phyloP scores from a whole-genome alignment of 2,113 vertebrate species.

The Vireo altiloquus region DNA sequence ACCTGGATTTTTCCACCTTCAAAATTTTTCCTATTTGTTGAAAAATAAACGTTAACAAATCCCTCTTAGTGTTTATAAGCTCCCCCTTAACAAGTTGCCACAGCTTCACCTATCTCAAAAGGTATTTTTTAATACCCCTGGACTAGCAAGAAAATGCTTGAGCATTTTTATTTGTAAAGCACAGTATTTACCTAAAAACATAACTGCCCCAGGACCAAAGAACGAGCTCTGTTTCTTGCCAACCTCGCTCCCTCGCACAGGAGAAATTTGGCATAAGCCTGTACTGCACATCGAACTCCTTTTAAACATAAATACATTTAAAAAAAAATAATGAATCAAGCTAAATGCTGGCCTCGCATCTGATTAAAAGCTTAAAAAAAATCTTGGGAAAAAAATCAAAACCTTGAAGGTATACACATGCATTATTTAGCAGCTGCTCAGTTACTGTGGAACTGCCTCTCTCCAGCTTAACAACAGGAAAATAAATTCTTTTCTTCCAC shows the following conservation, averaged over 20 bases:
- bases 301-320: not conserved
- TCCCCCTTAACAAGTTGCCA: not conserved
- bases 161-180: not conserved
- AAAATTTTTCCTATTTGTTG: not conserved
- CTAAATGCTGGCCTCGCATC: not conserved
- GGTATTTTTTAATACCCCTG: not conserved
- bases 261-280: not conserved
- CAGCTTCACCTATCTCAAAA: not conserved
- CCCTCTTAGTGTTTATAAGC: not conserved
- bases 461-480: not conserved
- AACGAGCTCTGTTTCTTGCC: not conserved
- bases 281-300: not conserved
- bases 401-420: not conserved
- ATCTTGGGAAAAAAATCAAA: not conserved
- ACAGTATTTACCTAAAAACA: not conserved
- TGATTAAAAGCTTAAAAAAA: constrained; percentile 17
- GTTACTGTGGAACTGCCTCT: not conserved
- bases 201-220: not conserved
- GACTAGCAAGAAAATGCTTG: not conserved
- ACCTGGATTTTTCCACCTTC: not conserved
- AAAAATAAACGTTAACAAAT: not conserved
- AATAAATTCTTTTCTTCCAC: not conserved
- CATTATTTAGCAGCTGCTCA: constrained; percentile 22
- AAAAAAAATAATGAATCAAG: not conserved
- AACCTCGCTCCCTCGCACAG: accelerated